Evolutionary conservation across 2,888 invertebrate species (phyloP).

Genomic region (Dynastes tityus): DNA sequence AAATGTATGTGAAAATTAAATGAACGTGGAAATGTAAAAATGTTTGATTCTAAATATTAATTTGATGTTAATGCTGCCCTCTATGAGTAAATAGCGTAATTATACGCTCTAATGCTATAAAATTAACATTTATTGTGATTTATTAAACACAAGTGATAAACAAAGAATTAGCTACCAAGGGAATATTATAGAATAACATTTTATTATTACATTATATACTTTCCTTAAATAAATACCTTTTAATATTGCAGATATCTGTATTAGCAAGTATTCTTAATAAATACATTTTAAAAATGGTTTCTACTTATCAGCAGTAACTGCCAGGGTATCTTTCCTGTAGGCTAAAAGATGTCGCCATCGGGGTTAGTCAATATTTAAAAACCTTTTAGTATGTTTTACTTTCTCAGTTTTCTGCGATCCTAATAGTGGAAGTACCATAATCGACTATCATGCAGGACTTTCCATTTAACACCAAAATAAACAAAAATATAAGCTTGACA

Average conservation of each 20-base stretch:
- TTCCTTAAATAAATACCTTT: neutral
- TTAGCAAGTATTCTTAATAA: no score
- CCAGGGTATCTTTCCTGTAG: neutral
- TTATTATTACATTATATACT: neutral
- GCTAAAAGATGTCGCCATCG: neutral
- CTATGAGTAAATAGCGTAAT: neutral
- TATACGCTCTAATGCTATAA: neutral
- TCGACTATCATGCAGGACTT: conserved; percentile 50
- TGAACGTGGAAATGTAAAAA: conserved; percentile 7
- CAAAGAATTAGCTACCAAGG: no score
- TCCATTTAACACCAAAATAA: no score
- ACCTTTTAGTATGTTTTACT: neutral
- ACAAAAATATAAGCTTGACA: no score
- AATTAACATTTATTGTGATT: neutral
- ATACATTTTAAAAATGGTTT: neutral
- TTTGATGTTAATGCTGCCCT: neutral
- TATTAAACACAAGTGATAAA: neutral
- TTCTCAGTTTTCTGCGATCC: conserved; percentile 49
- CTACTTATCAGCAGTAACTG: neutral
- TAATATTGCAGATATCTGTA: conserved; percentile 1
- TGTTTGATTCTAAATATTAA: neutral
- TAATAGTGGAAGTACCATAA: conserved; percentile 55
- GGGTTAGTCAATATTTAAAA: neutral
- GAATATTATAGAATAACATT: neutral
- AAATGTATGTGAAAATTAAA: neutral